These are phyloP conservation scores for Agrotis segetum DNA, from an alignment of 2,888 invertebrate genomes.

Conservation along the genomic window DNA sequence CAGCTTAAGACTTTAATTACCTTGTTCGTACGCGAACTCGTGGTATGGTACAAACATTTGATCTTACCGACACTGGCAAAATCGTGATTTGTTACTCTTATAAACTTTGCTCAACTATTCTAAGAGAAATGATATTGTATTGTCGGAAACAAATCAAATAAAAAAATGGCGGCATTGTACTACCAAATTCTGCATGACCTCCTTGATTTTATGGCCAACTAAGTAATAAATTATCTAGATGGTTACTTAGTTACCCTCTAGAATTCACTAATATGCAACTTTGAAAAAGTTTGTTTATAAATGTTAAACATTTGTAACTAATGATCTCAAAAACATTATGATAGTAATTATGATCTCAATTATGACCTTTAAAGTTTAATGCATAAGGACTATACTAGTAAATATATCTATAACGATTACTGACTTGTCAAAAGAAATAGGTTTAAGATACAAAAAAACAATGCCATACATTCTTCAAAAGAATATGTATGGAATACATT, in stretches of 20 bases:
- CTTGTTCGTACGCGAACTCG: too few relatives aligned
- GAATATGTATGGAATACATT: neutral
- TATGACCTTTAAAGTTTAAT: neutral
- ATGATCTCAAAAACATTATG: conserved; percentile 24
- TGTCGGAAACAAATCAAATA: too few relatives aligned
- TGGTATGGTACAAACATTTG: too few relatives aligned
- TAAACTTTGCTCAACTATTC: too few relatives aligned
- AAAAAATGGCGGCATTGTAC: too few relatives aligned
- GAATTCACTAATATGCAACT: neutral
- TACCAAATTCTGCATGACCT: conserved; percentile 1
- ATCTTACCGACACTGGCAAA: too few relatives aligned
- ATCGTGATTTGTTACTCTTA: too few relatives aligned
- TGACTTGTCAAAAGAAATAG: too few relatives aligned
- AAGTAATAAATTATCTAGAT: neutral
- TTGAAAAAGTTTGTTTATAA: neutral
- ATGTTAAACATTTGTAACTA: neutral
- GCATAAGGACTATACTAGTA: neutral
- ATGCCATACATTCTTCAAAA: too few relatives aligned
- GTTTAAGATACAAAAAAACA: too few relatives aligned
- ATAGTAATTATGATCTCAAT: conserved; percentile 11
- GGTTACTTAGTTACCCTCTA: neutral
- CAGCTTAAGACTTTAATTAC: too few relatives aligned
- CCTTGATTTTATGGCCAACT: neutral
- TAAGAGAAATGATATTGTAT: neutral
- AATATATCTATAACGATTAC: too few relatives aligned